Base-by-base conservation (phyloP, 2,113 vertebrate species). In the Collichthys lucidus region DNA sequence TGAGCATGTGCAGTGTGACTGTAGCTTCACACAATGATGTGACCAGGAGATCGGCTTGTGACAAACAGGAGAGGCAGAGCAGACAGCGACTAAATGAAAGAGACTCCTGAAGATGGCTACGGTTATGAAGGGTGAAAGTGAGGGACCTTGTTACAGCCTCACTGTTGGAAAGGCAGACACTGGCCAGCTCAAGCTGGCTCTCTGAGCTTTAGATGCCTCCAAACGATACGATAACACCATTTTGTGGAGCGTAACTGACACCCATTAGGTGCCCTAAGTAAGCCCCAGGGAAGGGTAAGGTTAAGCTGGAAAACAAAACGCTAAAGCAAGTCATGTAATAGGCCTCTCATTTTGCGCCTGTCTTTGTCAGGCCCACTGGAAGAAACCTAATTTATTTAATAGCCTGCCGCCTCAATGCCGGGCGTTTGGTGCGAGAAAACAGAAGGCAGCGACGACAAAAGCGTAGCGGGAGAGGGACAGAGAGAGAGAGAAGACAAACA, bases 361-460 rank as follows among this genome's bases (percentile, higher is more conserved):
- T 65, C 90, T 91, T 85, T 91, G 87, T 89, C 80, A 70, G 74
- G 86, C 83, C 83, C 85, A 78, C 85, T 80, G 79, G 86, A 90
- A 84, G 83, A 85, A 79, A 74, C 53, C 91, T 94, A 83, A 94
- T 93, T 95, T 93, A 94, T 94, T 94, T 93, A 95, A 92, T 88
- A 94, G 90, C 86, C 77, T 70, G 77, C 75, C 65, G 56, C 66
- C 87, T 79, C 69, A 62, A 83, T 79, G 83, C 78, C 77, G 75
- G 72, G 87, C 70, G 11, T 84, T 90, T 35, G 56, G 86, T 68
- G 85, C 42, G 49, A 81, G 78, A 88, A 92, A 93, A 91, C 87
- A 92, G 89, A 90, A 80, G 84, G 86, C 64, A 49, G 87, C 61
- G 29, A 68, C 59, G 75, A 90, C 82, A 65, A 91, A 82, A 91